Conservation (phyloP, 2,888 invertebrate species). For the Vesta saturnalis region DNA sequence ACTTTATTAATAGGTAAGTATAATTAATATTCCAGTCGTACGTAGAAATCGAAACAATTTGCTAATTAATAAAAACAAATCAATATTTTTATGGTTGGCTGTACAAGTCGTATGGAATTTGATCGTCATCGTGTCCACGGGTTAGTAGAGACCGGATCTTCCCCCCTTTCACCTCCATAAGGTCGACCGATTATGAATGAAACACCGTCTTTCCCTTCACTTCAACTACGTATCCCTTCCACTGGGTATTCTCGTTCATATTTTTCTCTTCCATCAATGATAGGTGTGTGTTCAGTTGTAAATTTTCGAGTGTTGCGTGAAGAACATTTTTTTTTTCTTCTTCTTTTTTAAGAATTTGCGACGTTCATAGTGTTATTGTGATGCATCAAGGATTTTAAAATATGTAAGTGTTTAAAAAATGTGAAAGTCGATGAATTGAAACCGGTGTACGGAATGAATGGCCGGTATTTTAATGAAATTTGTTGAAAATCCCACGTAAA, state of each 20-base stretch:
- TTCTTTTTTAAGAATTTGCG: conserved; percentile 6
- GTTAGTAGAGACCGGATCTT: conserved; percentile 49
- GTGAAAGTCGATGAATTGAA: too few relatives aligned
- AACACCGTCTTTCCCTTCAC: conserved; percentile 64
- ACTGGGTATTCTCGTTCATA: conserved; percentile 54
- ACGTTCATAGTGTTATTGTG: not conserved
- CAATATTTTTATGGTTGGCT: conserved; percentile 30
- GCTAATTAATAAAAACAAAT: conserved; percentile 5
- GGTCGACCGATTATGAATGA: conserved; percentile 62
- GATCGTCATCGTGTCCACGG: conserved; percentile 40
- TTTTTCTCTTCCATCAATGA: conserved; percentile 46
- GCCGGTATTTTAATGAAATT: too few relatives aligned
- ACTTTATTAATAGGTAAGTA: too few relatives aligned
- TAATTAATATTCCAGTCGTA: too few relatives aligned
- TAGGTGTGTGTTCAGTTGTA: conserved; percentile 59
- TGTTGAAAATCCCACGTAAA: too few relatives aligned
- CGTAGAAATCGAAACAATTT: not conserved
- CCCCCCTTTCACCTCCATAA: conserved; percentile 45
- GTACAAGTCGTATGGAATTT: conserved; percentile 40
- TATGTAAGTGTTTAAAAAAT: not conserved
- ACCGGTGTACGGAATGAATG: too few relatives aligned
- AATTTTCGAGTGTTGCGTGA: conserved; percentile 50
- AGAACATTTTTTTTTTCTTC: conserved; percentile 11
- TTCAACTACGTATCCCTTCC: conserved; percentile 48
- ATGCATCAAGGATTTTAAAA: not conserved